Conservation (phyloP, 2,113 vertebrate genomes). For the Psittacula cyanocephala region DNA sequence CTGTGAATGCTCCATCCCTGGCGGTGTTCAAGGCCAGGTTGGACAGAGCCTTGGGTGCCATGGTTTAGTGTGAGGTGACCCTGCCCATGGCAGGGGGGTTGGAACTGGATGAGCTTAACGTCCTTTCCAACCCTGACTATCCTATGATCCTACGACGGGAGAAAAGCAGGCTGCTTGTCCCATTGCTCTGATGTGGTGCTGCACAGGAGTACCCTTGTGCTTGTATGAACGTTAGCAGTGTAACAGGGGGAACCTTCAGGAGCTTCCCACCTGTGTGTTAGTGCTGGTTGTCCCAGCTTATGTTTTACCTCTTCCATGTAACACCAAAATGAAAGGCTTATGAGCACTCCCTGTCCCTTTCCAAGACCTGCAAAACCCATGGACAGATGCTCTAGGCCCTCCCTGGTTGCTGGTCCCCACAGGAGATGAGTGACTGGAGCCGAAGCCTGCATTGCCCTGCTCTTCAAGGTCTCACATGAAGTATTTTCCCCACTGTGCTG, state of each 20-base stretch:
- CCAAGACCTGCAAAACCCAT: not conserved
- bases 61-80: too few relatives aligned
- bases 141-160: too few relatives aligned
- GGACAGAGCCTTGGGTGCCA: too few relatives aligned
- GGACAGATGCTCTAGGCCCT: not conserved
- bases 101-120: too few relatives aligned
- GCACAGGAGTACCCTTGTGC: rapidly evolving
- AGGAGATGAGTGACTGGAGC: not conserved
- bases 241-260: not conserved
- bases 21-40: too few relatives aligned
- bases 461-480: not conserved
- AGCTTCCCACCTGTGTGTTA: not conserved
- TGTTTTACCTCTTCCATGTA: not conserved
- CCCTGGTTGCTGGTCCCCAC: not conserved
- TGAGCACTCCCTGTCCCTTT: not conserved
- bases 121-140: too few relatives aligned
- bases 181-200: too few relatives aligned
- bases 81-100: too few relatives aligned
- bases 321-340: not conserved
- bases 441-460: not conserved
- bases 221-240: not conserved
- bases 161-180: not conserved
- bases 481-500: not conserved
- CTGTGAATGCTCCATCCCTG: too few relatives aligned
- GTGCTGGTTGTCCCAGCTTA: not conserved